These are phyloP conservation scores for Megaceryle maxima DNA, from an alignment of 2,113 vertebrate genomes.

Conservation along the genomic window DNA sequence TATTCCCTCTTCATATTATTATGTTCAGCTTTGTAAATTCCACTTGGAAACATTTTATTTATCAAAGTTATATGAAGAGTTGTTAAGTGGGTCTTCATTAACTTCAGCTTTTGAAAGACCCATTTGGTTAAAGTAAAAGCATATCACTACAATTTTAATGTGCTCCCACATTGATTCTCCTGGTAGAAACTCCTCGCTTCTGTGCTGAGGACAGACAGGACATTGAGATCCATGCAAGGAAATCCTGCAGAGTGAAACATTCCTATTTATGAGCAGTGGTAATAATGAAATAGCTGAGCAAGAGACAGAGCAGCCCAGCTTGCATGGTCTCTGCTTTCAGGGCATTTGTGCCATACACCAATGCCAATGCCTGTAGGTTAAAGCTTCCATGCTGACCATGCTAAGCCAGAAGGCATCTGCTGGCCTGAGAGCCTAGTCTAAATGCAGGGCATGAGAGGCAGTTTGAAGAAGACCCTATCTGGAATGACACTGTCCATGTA, in stretches of 20 bases:
- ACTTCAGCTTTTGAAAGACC: not conserved
- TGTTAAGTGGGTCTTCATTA: slow-evolving; percentile 7
- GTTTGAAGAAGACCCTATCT: not conserved
- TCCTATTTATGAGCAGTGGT: not conserved
- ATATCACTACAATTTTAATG: not conserved
- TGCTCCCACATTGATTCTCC: not conserved
- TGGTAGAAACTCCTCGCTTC: not conserved
- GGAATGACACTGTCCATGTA: fast-evolving
- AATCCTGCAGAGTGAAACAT: not conserved
- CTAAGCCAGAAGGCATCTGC: not conserved
- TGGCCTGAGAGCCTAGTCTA: fast-evolving
- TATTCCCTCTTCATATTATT: slow-evolving; percentile 47
- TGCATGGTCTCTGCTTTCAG: not conserved
- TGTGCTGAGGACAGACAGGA: not conserved
- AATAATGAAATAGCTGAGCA: not conserved
- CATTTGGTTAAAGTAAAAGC: not conserved
- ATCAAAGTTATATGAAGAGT: slow-evolving; percentile 31
- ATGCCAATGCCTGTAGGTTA: fast-evolving
- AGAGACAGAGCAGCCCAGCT: fast-evolving
- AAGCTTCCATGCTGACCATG: fast-evolving
- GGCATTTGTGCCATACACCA: fast-evolving
- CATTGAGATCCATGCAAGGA: not conserved
- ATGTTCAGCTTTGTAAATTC: slow-evolving; percentile 32
- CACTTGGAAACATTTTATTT: slow-evolving; percentile 46
- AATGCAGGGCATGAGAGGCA: not conserved